phyloP scores from a whole-genome alignment of 2,113 vertebrate genomes.

The Struthio camelus region DNA sequence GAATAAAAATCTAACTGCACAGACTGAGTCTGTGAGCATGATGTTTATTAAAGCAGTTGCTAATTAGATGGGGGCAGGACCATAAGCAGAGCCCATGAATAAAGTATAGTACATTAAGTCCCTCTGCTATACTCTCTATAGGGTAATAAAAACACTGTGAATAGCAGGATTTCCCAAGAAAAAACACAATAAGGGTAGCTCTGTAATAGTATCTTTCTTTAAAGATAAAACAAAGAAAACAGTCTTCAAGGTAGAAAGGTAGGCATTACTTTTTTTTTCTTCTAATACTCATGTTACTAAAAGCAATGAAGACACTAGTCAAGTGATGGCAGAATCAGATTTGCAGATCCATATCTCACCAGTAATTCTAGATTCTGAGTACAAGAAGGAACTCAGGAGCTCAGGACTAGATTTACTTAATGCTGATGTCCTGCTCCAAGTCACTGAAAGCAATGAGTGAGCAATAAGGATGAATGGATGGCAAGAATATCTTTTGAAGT shows the following conservation, averaged over 20 bases:
- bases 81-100: background rate
- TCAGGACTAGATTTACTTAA: background rate
- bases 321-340: background rate
- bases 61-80: background rate
- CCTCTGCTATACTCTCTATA: background rate
- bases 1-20: background rate
- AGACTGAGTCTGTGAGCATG: background rate
- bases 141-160: background rate
- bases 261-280: background rate
- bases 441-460: background rate
- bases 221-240: background rate
- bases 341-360: accelerated
- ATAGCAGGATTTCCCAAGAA: background rate
- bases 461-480: background rate
- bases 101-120: background rate
- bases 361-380: background rate
- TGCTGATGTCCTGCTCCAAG: background rate
- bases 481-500: background rate
- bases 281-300: background rate
- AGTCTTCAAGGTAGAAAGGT: background rate
- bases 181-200: background rate
- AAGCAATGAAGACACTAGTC: background rate
- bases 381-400: background rate
- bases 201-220: background rate
- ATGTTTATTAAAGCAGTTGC: background rate